Base-by-base conservation (phyloP, 2,797 vertebrate species). In the Arvicola amphibius region DNA sequence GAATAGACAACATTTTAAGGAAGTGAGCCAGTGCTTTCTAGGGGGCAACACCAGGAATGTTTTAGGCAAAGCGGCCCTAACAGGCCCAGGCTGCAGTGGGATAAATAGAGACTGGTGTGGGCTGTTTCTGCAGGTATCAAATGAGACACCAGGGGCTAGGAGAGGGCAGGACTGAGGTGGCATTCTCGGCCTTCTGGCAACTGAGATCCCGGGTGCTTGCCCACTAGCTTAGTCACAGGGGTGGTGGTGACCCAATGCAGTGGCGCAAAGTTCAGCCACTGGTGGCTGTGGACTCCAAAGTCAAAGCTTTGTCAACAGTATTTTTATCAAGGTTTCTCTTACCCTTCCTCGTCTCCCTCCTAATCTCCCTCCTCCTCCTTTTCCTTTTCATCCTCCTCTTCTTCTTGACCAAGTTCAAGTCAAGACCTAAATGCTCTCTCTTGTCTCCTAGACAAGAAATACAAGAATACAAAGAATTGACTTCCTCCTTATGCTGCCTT, bases 371-470 rank as follows among this genome's bases (percentile, higher is more conserved):
- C 9, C 3, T n/a, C 0, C 5, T 37, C 43, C 9, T 40, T 10
- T 4, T 34, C 8, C 17, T 21, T 34, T 25, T 74, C 34, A 2
- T 59, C 12, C 4, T n/a, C 43, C 27, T 32, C 51, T 34, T 73
- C 13, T 29, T 27, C 6, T 40, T 46, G 94, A 90, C 63, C 46
- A 90, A 94, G 81, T 88, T 96, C 91, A 94, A 79, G 69, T 73
- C 37, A 37, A n/a, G 78, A 56, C 51, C 81, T 27, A 21, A 25
- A 19, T 46, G 63, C 32, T 46, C 8, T 90, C 29, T 85, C 63
- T 88, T 95, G 53, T 87, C 32, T 32, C 43, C 90, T 78, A 19
- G 73, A 91, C 43, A 43, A 43, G 43, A 43, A 43, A 43, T 43
- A 43, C 43, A 43, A 83, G 34, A 91, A 77, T 25, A 51, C 25